phyloP scores from a whole-genome alignment of 2,113 vertebrate species.

The Ahaetulla prasina region DNA sequence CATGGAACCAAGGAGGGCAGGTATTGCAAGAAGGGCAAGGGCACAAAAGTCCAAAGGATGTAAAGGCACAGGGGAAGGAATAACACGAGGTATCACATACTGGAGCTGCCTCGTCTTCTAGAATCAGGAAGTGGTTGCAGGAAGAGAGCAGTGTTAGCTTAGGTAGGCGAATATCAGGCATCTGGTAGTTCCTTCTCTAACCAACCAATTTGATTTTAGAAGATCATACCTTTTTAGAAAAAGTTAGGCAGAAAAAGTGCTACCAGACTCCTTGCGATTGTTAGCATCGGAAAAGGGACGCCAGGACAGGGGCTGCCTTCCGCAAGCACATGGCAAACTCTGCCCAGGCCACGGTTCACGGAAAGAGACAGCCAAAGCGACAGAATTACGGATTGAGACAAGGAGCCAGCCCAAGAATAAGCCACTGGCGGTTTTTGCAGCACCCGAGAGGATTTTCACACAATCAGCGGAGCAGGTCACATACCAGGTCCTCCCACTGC shows the following conservation, averaged over 20 bases:
- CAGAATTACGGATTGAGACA: constrained; percentile 64
- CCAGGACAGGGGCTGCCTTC: constrained; percentile 53
- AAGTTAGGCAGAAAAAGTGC: neutral
- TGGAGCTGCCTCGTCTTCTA: neutral
- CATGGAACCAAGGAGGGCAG: neutral
- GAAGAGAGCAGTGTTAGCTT: neutral
- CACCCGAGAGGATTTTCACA: constrained; percentile 61
- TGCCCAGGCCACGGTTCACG: constrained; percentile 56
- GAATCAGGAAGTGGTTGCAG: neutral
- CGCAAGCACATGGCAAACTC: constrained; percentile 61
- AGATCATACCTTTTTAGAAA: neutral
- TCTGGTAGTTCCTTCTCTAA: neutral
- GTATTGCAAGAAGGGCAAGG: neutral
- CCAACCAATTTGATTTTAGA: neutral
- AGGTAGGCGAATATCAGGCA: neutral
- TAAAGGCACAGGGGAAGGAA: neutral
- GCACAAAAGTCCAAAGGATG: neutral
- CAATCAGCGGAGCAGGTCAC: constrained; percentile 56
- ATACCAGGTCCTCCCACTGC: neutral
- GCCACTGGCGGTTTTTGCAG: constrained; percentile 73
- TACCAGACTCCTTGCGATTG: neutral
- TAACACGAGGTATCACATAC: neutral
- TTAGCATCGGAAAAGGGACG: constrained; percentile 21
- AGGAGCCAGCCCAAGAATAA: constrained; percentile 78
- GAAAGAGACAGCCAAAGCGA: constrained; percentile 64